Base-by-base conservation (phyloP, 2,113 vertebrate species). In the Thalassarche chlororhynchos region DNA sequence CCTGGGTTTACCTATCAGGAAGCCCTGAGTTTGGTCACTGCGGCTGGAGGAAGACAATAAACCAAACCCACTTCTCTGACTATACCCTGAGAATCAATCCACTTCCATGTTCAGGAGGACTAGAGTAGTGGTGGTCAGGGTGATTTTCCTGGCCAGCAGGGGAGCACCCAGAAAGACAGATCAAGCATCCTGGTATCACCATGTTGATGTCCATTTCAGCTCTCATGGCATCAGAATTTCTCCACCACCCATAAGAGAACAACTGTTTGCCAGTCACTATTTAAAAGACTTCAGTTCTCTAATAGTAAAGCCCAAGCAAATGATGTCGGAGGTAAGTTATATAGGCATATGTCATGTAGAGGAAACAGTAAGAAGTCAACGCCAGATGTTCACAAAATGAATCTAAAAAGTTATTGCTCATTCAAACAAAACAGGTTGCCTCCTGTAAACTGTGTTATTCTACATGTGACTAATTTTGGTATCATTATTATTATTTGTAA, bases 161-260 rank as follows among this genome's bases (percentile, higher is more conserved):
- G 12, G 2, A 60, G 10, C 6, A 69, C 6, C 5, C 44, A 69
- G 17, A 64, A 51, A 85, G 40, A 36, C 6, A 58, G 8, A 55
- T 25, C 24, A 80, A 58, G 17, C 17, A 34, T 81, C 23, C 52
- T 69, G 14, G 5, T 84, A 25, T 51, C 29, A 34, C 10, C 10
- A 24, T 6, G 2, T n/a, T 61, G 17, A 51, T 17, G 6, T 1
- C 17, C 24, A 44, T 69, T 86, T 51, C 17, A 79, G 14, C 6
- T 38, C 8, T 62, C 3, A 2, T 0, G 0, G 4, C 21, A 40
- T 18, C 29, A 51, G 24, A 42, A 38, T 4, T 42, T 77, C 16
- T 64, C 12, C 7, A 49, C 9, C 7, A 66, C 8, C 28, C 1
- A 2, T 20, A 34, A 13, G 5, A 70, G n/a, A 80, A 44, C 7